phyloP scores from a whole-genome alignment of 2,888 invertebrate species.

The Euplagia quadripunctaria region DNA sequence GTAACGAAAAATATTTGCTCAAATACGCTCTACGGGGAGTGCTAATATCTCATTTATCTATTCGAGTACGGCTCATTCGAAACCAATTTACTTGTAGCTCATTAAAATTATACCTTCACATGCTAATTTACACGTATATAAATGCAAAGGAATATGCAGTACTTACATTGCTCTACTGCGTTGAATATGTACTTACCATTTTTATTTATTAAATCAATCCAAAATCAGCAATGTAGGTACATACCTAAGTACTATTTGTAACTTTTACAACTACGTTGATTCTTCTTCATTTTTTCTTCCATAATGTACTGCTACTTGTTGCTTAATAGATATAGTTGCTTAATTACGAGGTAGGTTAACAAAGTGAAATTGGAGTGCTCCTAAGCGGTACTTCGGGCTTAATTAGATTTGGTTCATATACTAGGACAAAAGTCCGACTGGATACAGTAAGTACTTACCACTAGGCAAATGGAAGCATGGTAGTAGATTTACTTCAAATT shows the following conservation, averaged over 20 bases:
- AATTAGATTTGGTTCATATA: background rate
- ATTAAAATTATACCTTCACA: too few relatives aligned
- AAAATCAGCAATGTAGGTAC: background rate
- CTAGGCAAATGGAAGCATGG: background rate
- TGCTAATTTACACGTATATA: background rate
- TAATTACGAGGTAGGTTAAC: background rate
- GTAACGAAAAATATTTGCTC: background rate
- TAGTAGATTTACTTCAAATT: background rate
- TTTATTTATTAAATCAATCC: background rate
- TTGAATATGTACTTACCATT: background rate
- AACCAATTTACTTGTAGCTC: too few relatives aligned
- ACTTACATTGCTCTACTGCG: background rate
- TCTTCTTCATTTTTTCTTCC: background rate
- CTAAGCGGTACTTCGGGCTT: background rate
- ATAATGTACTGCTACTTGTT: background rate
- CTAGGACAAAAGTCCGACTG: background rate
- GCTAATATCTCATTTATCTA: too few relatives aligned
- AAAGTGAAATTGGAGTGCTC: background rate
- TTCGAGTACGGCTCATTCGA: too few relatives aligned
- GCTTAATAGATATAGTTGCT: background rate
- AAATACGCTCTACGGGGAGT: background rate
- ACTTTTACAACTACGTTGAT: background rate
- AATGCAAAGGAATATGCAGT: background rate
- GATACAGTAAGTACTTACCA: background rate
- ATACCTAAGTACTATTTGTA: background rate